A percentile compares a stretch with the other conserved stretches of the same genome.
phyloP scores from a whole-genome alignment of 2,113 vertebrate species.

The Scomber japonicus region DNA sequence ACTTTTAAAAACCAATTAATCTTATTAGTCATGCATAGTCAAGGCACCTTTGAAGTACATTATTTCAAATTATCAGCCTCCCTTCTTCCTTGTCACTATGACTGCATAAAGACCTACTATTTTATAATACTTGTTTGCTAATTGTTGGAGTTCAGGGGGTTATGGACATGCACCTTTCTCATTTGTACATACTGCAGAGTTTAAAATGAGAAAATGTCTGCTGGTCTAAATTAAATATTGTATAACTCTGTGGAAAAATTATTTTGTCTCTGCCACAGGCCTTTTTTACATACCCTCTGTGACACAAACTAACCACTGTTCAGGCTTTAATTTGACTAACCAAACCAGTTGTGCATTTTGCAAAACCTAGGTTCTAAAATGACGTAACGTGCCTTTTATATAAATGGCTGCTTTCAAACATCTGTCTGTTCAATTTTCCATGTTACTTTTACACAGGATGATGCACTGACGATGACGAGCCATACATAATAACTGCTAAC shows the following conservation, averaged over 20 bases:
- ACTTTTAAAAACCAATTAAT: too few species aligned
- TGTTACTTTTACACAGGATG: slow-evolving; percentile 36
- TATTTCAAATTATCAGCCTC: too few species aligned
- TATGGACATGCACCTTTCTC: too few species aligned
- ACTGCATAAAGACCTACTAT: not conserved
- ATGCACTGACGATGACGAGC: slow-evolving; percentile 48
- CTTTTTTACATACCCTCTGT: not conserved
- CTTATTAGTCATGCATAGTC: too few species aligned
- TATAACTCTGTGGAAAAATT: not conserved
- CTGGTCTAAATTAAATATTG: not conserved
- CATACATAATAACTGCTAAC: slow-evolving; percentile 59
- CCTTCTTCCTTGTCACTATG: too few species aligned
- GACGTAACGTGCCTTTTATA: slow-evolving; percentile 17
- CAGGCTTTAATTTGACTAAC: slow-evolving; percentile 15
- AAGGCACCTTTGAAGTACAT: too few species aligned
- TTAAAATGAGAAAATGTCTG: slow-evolving; percentile 2
- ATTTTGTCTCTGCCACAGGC: not conserved
- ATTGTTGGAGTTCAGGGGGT: not conserved
- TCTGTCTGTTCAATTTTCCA: slow-evolving; percentile 53
- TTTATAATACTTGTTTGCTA: not conserved
- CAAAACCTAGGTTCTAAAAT: slow-evolving; percentile 26
- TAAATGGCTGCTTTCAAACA: slow-evolving; percentile 48
- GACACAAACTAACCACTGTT: not conserved
- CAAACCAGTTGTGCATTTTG: slow-evolving; percentile 27
- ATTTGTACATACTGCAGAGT: too few species aligned